Conservation (phyloP, 1,140 invertebrate genomes). For the Brachionus sp. region DNA sequence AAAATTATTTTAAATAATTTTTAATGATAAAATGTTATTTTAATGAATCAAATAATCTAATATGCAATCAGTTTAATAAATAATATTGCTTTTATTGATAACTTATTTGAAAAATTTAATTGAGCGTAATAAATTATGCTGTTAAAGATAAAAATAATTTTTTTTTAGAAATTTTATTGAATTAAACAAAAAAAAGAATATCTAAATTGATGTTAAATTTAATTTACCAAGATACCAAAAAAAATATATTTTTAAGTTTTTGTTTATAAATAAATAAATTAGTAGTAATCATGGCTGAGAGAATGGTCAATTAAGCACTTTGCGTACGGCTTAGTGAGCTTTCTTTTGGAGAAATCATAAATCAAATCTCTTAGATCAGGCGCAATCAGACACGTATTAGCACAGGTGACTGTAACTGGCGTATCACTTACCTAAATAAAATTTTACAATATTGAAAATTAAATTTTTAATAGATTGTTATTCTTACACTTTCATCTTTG, state of each 20-base stretch:
- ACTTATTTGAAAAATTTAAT: no score
- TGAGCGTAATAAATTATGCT: no score
- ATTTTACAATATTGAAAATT: neutral
- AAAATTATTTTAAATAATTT: no score
- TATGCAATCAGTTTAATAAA: no score
- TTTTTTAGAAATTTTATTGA: neutral
- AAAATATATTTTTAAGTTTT: neutral
- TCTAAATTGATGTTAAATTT: neutral
- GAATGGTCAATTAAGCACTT: constrained; percentile 24
- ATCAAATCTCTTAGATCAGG: constrained; percentile 13
- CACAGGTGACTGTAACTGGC: constrained; percentile 1
- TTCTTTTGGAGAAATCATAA: neutral
- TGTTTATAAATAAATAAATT: neutral
- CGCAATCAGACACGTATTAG: constrained; percentile 24
- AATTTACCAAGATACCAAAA: neutral
- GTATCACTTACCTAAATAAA: constrained; percentile 27
- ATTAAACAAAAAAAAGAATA: neutral
- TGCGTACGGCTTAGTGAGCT: constrained; percentile 22
- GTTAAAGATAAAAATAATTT: no score
- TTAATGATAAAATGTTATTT: no score
- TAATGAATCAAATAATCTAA: no score
- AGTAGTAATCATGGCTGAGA: constrained; percentile 29
- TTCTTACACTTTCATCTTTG: constrained; percentile 11
- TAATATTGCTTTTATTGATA: no score
- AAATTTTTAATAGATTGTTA: neutral